phyloP scores from a whole-genome alignment of 2,113 vertebrate genomes.

The Nicator chloris region DNA sequence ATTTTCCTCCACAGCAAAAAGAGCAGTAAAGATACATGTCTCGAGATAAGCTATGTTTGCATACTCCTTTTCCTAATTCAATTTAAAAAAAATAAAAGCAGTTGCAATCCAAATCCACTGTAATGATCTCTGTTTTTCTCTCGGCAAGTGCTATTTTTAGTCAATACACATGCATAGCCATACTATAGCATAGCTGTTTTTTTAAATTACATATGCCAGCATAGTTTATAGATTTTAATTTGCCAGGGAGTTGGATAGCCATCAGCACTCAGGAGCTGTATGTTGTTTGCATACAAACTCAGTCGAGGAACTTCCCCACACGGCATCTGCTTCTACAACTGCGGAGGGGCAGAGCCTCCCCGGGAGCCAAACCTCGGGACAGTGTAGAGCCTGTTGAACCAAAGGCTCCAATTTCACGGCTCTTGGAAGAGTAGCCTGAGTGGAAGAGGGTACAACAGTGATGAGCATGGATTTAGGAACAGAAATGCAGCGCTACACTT shows the following conservation, averaged over 20 bases:
- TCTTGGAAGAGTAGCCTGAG: not conserved
- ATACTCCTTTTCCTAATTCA: conserved; percentile 12
- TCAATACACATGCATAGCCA: not conserved
- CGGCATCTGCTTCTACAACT: not conserved
- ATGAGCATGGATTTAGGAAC: not conserved
- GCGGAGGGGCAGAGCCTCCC: not conserved
- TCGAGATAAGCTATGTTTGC: not conserved
- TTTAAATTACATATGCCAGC: conserved; percentile 48
- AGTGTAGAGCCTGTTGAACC: not conserved
- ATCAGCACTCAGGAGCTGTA: conserved; percentile 14
- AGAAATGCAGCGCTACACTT: not conserved
- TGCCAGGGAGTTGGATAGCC: conserved; percentile 38
- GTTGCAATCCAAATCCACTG: conserved; percentile 8
- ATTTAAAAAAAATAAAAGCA: conserved; percentile 5
- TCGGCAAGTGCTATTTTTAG: conserved; percentile 33
- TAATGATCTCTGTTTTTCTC: conserved; percentile 21
- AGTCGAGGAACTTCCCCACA: not conserved
- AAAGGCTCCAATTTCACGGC: not conserved
- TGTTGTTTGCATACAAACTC: conserved; percentile 51
- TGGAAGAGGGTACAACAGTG: not conserved
- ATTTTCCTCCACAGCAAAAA: not conserved
- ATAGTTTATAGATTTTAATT: conserved; percentile 49
- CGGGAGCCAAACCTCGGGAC: not conserved
- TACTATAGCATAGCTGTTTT: conserved; percentile 26
- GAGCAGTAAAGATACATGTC: not conserved